These are phyloP conservation scores for Dendrolimus punctatus DNA, from an alignment of 1,140 invertebrate genomes.

Conservation along the genomic window DNA sequence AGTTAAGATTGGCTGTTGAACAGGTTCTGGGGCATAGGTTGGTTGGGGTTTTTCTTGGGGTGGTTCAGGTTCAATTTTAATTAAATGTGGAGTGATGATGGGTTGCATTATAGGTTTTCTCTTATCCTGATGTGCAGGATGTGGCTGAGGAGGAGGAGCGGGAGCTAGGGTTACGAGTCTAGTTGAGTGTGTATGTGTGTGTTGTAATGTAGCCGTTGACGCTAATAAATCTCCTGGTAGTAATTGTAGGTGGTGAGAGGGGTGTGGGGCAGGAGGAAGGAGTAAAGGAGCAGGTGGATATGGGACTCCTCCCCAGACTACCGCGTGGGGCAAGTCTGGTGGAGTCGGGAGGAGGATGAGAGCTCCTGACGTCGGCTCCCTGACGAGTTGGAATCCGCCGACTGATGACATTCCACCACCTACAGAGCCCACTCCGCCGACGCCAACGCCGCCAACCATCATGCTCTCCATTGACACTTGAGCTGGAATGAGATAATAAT, in stretches of 20 bases:
- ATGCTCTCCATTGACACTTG: slow-evolving; percentile 79
- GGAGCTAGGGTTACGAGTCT: slow-evolving; percentile 73
- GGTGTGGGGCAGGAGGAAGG: slow-evolving; percentile 76
- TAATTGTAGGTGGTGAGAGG: slow-evolving; percentile 74
- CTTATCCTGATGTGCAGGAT: slow-evolving; percentile 63
- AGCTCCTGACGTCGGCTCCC: slow-evolving; percentile 86
- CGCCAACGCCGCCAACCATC: slow-evolving; percentile 71
- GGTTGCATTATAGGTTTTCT: slow-evolving; percentile 73
- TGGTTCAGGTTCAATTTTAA: slow-evolving; percentile 78
- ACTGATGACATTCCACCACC: slow-evolving; percentile 44
- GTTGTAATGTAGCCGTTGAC: slow-evolving; percentile 69
- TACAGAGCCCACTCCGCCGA: slow-evolving; percentile 68
- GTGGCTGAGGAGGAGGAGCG: slow-evolving; percentile 51
- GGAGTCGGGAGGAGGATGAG: slow-evolving; percentile 83
- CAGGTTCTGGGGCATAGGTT: slow-evolving; percentile 71
- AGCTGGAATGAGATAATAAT: slow-evolving; percentile 55
- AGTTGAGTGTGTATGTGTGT: slow-evolving; percentile 75
- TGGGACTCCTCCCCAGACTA: slow-evolving; percentile 80
- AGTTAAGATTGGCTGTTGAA: slow-evolving; percentile 72
- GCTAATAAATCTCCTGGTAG: slow-evolving; percentile 72
- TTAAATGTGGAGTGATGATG: slow-evolving; percentile 74
- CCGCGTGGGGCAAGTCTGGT: slow-evolving; percentile 81
- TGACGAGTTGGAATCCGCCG: slow-evolving; percentile 79
- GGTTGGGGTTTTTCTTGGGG: slow-evolving; percentile 54
- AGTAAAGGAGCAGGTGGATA: slow-evolving; percentile 75